Base-by-base conservation (phyloP, 2,113 vertebrate species). In the Cinclus mexicanus region DNA sequence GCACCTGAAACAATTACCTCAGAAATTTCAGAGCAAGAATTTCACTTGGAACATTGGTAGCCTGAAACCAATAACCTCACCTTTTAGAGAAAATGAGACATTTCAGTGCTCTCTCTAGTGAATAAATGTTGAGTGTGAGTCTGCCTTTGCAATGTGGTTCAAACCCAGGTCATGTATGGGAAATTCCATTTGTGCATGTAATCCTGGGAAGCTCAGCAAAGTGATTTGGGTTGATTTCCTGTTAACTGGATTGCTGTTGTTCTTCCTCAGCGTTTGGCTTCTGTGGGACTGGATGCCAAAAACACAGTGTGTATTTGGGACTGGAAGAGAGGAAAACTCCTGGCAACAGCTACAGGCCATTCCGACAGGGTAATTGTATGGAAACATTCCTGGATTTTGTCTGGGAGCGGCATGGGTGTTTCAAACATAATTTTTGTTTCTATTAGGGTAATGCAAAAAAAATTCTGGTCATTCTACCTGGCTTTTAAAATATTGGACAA, bases 301-400 rank as follows among this genome's bases (percentile, higher is more conserved):
- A 99, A 99, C 93, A 99, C 99, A 1, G 96, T 99, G 85, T 99
- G 99, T 77, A 97, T 99, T 71, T 99, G 99, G 99, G 99, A 99
- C 93, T 99, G 99, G 99, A 99, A 98, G 95, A 99, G 98, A 96
- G 99, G 99, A 86, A 98, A 98, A 76, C 98, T 99, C 53, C 97
- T 99, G 80, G 99, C 99, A 63, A 98, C 98, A 21, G 99, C 99
- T 31, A 99, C 99, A 0, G 99, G 99, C 94, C 99, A 99, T 97
- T 99, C 99, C 0, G 98, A 98, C 94, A 97, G 98, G 98, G 98
- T 98, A 98, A 98, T 85, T 79, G 63, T 60, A 72, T 65, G 59
- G 83, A 77, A 42, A 35, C 26, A 11, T 87, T 81, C 42, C 52
- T 70, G 47, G 39, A 22, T 86, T 95, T 72, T 74, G 12, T 61